These are phyloP conservation scores for Drosophila jambulina DNA, from an alignment of 1,140 invertebrate genomes.

Conservation along the genomic window DNA sequence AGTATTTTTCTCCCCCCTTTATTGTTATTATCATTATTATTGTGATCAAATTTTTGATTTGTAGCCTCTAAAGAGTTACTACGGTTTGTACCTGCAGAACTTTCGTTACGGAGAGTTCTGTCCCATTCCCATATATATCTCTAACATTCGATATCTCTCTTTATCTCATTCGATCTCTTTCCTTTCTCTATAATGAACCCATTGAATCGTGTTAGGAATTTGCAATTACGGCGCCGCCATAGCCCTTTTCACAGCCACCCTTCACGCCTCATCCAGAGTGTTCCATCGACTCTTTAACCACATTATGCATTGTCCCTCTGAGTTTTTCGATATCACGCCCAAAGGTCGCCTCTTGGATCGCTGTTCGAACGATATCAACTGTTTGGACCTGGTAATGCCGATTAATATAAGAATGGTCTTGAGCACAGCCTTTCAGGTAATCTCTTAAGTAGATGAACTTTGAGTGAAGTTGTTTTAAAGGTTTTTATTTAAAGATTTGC, in stretches of 20 bases:
- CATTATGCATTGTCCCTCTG: conserved; percentile 89
- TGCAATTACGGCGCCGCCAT: conserved; percentile 86
- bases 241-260: conserved; percentile 87
- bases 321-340: conserved; percentile 92
- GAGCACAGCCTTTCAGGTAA: conserved; percentile 78
- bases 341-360: conserved; percentile 91
- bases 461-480: background rate
- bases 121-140: conserved; percentile 24
- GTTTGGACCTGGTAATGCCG: conserved; percentile 87
- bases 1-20: conserved; percentile 76
- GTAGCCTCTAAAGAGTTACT: conserved; percentile 62
- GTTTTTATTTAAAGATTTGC: background rate
- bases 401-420: conserved; percentile 78
- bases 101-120: conserved; percentile 21
- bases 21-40: conserved; percentile 23
- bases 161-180: conserved; percentile 33
- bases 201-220: conserved; percentile 51
- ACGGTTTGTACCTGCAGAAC: conserved; percentile 66
- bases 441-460: background rate
- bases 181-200: conserved; percentile 1
- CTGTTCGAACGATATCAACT: conserved; percentile 91
- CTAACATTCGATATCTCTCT: conserved; percentile 32
- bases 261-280: conserved; percentile 86
- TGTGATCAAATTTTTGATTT: conserved; percentile 53
- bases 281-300: conserved; percentile 86